Evolutionary conservation across 53 echinoderm and acorn worm genomes (phyloP).

Genomic region (Apostichopus leukothele): DNA sequence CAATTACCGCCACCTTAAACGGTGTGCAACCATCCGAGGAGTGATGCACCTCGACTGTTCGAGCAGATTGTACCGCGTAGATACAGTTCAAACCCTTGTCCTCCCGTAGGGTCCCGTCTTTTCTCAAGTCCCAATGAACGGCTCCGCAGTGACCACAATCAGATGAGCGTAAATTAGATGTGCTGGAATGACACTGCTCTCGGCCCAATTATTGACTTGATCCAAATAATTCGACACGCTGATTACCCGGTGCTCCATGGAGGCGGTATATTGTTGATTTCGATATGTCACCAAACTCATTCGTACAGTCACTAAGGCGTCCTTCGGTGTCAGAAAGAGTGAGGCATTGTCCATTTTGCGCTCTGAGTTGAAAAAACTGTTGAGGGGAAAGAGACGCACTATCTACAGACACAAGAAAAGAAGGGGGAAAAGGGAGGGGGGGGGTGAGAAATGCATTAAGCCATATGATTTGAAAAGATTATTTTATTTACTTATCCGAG

Average conservation of each 20-base stretch:
- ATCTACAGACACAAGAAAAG: too few species aligned
- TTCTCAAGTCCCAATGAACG: conserved; percentile 8
- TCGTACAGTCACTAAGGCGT: neutral
- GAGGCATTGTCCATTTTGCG: neutral
- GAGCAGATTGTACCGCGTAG: neutral
- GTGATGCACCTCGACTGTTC: neutral
- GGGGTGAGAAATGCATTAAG: too few species aligned
- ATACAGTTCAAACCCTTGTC: conserved; percentile 16
- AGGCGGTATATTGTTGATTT: conserved; percentile 7
- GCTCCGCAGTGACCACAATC: conserved; percentile 33
- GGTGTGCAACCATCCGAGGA: neutral
- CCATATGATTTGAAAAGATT: too few species aligned
- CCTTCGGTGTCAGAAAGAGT: neutral
- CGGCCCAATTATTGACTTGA: conserved; percentile 5
- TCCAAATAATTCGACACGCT: conserved; percentile 26
- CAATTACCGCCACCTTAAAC: neutral
- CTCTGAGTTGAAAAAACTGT: neutral
- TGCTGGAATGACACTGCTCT: conserved; percentile 3
- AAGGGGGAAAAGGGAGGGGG: too few species aligned
- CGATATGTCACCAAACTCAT: neutral
- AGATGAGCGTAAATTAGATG: conserved; percentile 16
- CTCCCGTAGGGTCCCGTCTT: conserved; percentile 25
- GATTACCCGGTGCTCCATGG: neutral
- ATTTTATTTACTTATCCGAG: too few species aligned
- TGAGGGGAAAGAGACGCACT: too few species aligned